A percentile compares a stretch with the other conserved stretches of the same genome.
Conservation (phyloP, 2,113 vertebrate genomes). For the Pholis gunnellus region DNA sequence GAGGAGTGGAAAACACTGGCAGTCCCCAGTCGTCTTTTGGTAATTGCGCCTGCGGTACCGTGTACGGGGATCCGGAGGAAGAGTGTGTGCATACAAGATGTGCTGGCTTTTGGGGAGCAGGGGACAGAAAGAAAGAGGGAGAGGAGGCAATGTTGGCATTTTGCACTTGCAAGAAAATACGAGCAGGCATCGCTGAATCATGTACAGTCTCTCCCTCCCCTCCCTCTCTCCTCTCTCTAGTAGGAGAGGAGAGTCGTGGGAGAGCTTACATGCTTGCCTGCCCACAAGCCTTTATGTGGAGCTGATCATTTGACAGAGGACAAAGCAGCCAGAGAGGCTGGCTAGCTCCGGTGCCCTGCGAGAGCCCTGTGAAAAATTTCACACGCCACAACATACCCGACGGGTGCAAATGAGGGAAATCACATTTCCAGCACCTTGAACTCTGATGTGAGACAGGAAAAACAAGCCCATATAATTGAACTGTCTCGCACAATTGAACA, state of each 20-base stretch:
- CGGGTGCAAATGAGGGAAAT: conserved; percentile 58
- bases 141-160: conserved; percentile 27
- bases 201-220: background rate
- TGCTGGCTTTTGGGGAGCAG: background rate
- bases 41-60: conserved; percentile 57
- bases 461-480: conserved; percentile 49
- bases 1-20: conserved; percentile 60
- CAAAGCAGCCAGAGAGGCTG: conserved; percentile 33
- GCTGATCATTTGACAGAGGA: conserved; percentile 62
- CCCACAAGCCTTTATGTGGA: conserved; percentile 57
- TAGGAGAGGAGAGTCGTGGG: conserved; percentile 53
- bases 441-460: conserved; percentile 12
- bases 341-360: conserved; percentile 6
- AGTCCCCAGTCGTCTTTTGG: conserved; percentile 54
- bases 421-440: conserved; percentile 40
- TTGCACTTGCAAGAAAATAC: conserved; percentile 27
- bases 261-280: conserved; percentile 66
- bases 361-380: conserved; percentile 31
- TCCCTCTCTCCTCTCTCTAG: background rate
- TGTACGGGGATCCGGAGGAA: conserved; percentile 25
- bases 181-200: background rate
- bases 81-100: conserved; percentile 27
- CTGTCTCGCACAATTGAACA: conserved; percentile 42
- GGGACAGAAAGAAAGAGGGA: conserved; percentile 14
- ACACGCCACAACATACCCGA: conserved; percentile 38